Percentiles rank a stretch among this genome's conserved stretches.
phyloP scores from a whole-genome alignment of 2,113 vertebrate genomes.

The Neogale vison region DNA sequence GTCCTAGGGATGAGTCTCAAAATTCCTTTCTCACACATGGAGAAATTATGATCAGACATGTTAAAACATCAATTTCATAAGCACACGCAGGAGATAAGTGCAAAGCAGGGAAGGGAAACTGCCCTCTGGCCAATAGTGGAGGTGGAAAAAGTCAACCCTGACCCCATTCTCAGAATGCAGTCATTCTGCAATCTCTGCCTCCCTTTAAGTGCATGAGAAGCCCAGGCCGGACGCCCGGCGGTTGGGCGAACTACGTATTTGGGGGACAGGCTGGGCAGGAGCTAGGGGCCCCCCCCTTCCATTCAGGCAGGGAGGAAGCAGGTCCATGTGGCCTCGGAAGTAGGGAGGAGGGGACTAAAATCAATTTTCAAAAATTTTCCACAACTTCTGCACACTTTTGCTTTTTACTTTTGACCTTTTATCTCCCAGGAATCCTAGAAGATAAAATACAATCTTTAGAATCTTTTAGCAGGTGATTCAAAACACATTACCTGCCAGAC shows the following conservation, averaged over 20 bases:
- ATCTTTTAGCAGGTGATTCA: slow-evolving; percentile 11
- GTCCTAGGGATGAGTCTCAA: neutral
- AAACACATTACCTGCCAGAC: neutral
- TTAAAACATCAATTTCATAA: neutral
- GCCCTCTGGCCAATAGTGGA: neutral
- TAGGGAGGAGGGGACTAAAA: no score
- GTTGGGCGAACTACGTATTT: neutral
- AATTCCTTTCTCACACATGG: neutral
- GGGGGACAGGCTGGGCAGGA: fast-evolving
- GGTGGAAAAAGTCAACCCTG: neutral
- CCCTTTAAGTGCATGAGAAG: neutral
- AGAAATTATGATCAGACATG: neutral
- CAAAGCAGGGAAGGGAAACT: neutral
- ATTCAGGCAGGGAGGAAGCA: neutral
- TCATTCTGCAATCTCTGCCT: neutral
- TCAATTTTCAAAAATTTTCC: neutral
- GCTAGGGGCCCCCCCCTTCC: neutral
- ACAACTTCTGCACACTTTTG: neutral
- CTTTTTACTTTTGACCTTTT: neutral
- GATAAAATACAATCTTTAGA: neutral
- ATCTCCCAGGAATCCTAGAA: neutral
- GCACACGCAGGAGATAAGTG: neutral
- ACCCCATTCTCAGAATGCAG: neutral
- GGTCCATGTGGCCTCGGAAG: neutral
- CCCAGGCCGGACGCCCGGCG: neutral